Percentiles rank a stretch among this genome's conserved stretches.
These are phyloP conservation scores for Seriola aureovittata DNA, from an alignment of 2,113 vertebrate genomes.

Conservation along the genomic window DNA sequence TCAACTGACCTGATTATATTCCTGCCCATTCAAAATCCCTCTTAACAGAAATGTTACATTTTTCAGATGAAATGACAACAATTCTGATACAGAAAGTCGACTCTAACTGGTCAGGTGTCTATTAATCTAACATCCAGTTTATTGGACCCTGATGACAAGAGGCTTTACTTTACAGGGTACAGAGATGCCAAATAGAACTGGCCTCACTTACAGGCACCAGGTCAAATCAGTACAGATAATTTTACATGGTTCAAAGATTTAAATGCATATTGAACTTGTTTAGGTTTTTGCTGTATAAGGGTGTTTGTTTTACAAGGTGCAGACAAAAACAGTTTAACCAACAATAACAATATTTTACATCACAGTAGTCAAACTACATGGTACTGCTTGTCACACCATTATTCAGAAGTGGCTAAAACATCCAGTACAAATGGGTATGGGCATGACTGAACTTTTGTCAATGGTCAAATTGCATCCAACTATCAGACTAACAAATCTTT, in stretches of 20 bases:
- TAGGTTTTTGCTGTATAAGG: background rate
- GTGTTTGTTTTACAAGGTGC: slow-evolving; percentile 32
- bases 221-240: slow-evolving; percentile 14
- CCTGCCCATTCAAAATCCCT: slow-evolving; percentile 16
- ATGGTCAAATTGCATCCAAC: slow-evolving; percentile 28
- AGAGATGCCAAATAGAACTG: slow-evolving; percentile 8
- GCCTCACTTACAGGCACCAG: slow-evolving; percentile 1
- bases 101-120: background rate
- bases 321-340: slow-evolving; percentile 22
- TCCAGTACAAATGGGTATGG: slow-evolving; percentile 10
- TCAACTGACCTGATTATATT: background rate
- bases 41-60: slow-evolving; percentile 15
- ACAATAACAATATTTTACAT: slow-evolving; percentile 31
- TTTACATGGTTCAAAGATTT: slow-evolving; percentile 36
- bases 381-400: background rate
- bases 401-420: background rate
- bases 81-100: slow-evolving; percentile 20
- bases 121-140: background rate
- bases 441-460: background rate
- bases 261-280: slow-evolving; percentile 12
- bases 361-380: slow-evolving; percentile 20
- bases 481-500: slow-evolving; percentile 9
- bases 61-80: slow-evolving; percentile 44
- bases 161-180: slow-evolving; percentile 1
- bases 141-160: background rate